These are phyloP conservation scores for Mesorhabditis sp. DNA, from an alignment of 2,888 invertebrate genomes.

Conservation along the genomic window DNA sequence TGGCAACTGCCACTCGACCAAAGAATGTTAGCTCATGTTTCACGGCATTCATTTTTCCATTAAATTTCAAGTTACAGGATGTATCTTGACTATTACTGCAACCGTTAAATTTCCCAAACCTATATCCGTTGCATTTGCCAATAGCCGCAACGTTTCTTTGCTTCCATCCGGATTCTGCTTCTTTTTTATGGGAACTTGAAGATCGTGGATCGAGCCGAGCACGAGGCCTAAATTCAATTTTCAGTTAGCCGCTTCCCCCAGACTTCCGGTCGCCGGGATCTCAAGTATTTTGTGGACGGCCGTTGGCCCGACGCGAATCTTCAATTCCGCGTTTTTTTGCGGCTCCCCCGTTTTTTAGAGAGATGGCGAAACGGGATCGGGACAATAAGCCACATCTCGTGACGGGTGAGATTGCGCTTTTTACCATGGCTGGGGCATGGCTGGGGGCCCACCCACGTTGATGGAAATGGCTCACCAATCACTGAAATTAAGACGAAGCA, in stretches of 20 bases:
- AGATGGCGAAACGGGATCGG: no score
- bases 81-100: neutral
- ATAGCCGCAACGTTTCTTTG: no score
- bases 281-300: no score
- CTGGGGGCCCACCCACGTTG: neutral
- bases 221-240: conserved; percentile 24
- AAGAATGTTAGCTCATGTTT: no score
- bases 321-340: no score
- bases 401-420: no score
- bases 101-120: conserved; percentile 11
- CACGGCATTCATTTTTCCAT: neutral
- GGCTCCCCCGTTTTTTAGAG: no score
- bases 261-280: neutral
- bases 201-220: conserved; percentile 50
- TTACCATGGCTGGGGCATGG: no score
- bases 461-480: conserved; percentile 25
- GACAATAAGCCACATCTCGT: no score
- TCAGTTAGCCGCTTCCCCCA: neutral
- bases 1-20: no score
- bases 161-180: conserved; percentile 10
- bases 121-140: neutral
- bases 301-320: no score
- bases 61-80: neutral
- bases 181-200: conserved; percentile 39
- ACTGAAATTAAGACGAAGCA: conserved; percentile 52